phyloP scores from a whole-genome alignment of 2,888 invertebrate genomes.

The Ganaspis brasiliensis region DNA sequence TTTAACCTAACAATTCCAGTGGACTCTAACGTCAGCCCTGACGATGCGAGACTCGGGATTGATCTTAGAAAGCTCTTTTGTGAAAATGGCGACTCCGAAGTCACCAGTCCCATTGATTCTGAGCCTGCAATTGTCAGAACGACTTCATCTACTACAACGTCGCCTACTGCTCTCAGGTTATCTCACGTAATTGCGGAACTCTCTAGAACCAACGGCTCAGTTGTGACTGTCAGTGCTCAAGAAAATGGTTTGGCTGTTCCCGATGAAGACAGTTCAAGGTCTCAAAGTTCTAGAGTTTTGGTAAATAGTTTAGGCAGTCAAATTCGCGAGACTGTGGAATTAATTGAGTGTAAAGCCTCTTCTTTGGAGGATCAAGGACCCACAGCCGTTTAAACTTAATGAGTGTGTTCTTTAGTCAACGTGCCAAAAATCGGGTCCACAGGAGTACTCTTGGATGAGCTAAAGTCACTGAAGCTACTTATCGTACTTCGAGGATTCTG shows the following conservation, averaged over 20 bases:
- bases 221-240: conserved; percentile 1
- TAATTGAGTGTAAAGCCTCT: conserved; percentile 43
- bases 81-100: conserved; percentile 58
- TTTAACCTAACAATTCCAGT: conserved; percentile 63
- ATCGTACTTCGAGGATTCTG: conserved; percentile 25
- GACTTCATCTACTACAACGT: conserved; percentile 58
- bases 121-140: conserved; percentile 60
- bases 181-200: conserved; percentile 44
- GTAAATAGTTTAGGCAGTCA: conserved; percentile 48
- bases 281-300: conserved; percentile 61
- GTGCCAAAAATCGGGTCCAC: conserved; percentile 71
- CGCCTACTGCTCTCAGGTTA: conserved; percentile 56
- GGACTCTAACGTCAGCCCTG: conserved; percentile 65
- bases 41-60: conserved; percentile 65
- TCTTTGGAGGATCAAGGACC: conserved; percentile 48
- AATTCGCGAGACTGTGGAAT: conserved; percentile 43
- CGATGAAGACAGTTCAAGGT: conserved; percentile 53
- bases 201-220: conserved; percentile 44
- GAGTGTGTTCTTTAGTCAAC: conserved; percentile 66
- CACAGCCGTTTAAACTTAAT: conserved; percentile 62
- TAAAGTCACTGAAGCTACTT: neutral
- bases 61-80: conserved; percentile 66
- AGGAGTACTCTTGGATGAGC: conserved; percentile 59
- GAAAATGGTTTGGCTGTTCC: conserved; percentile 33
- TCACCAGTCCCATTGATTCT: conserved; percentile 52